Percentiles rank a stretch among this genome's conserved stretches.
Evolutionary conservation across 2,888 invertebrate genomes (phyloP).

Genomic region (Ptilodon capucinus): DNA sequence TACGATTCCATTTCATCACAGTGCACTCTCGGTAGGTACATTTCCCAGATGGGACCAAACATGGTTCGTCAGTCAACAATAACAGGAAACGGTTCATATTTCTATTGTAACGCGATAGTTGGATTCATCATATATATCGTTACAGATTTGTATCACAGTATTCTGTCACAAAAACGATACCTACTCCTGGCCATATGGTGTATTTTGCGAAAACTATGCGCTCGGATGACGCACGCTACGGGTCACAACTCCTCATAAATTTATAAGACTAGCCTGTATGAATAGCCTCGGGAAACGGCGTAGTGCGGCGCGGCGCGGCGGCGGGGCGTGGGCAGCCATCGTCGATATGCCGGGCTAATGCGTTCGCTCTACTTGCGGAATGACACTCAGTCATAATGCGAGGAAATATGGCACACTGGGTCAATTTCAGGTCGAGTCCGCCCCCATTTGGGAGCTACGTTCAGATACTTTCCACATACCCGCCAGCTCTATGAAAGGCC

Average conservation of each 20-base stretch:
- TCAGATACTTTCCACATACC: not conserved
- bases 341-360: not conserved
- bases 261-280: not conserved
- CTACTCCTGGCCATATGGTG: not conserved
- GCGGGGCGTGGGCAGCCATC: too few species aligned
- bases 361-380: not conserved
- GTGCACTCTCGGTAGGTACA: not conserved
- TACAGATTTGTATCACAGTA: not conserved
- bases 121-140: constrained; percentile 1
- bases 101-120: constrained; percentile 3
- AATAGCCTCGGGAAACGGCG: not conserved
- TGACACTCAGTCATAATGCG: not conserved
- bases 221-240: not conserved
- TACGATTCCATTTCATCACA: not conserved
- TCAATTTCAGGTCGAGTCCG: not conserved
- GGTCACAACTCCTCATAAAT: not conserved
- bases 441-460: not conserved
- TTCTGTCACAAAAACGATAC: constrained; percentile 2
- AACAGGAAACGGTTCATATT: constrained; percentile 2
- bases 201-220: not conserved
- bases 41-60: not conserved
- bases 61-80: not conserved
- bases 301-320: not conserved
- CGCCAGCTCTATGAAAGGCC: constrained; percentile 3
- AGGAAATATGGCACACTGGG: constrained; percentile 7